Base-by-base conservation (phyloP, 2,797 vertebrate genomes). In the Pitangus sulphuratus region DNA sequence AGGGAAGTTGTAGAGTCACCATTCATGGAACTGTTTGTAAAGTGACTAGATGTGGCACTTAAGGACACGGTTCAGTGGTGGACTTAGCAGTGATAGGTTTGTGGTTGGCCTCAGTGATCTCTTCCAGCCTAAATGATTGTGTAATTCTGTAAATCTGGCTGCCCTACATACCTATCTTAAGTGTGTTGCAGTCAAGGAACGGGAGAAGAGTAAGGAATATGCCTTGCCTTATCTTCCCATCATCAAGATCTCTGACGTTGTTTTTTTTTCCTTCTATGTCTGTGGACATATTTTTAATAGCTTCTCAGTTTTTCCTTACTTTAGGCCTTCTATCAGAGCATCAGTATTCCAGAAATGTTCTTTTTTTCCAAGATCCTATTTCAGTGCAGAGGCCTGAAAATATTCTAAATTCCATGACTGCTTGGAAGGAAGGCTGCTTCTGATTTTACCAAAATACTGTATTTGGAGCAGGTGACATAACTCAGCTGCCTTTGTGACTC, bases 181-280 rank as follows among this genome's bases (percentile, higher is more conserved):
- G 26, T n/a, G 11, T 82, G 31, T 57, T 54, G 26, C 42, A 65
- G 42, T 39, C 19, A 65, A 61, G 31, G 44, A 61, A 18, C 19
- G 35, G 14, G 18, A 74, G 13, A 68, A 50, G 16, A 35, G 9
- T 60, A 77, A 88, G 42, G 24, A 65, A 11, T 62, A 20, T 48
- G 12, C 5, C 33, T 61, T 66, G 35, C 5, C 15, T 85, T n/a
- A 58, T 42, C 6, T 60, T 71, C 6, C 8, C 19, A 3, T 66
- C 14, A 35, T 47, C n/a, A 60, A 25, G 31, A 79, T 5, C 33
- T 77, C 24, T 15, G 1, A 0, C 17, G 16, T 42, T 2, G 0
- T 42, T 50, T 64, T 2, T 35, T 58, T 50, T 71, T 44, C 30
- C 3, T 33, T 74, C 30, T 51, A 1, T 5, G 14, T 28, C 35